Percentiles rank a stretch among this genome's conserved stretches.
Evolutionary conservation across 2,888 invertebrate genomes (phyloP).

Genomic region (Lepidocyrtoides sp.): DNA sequence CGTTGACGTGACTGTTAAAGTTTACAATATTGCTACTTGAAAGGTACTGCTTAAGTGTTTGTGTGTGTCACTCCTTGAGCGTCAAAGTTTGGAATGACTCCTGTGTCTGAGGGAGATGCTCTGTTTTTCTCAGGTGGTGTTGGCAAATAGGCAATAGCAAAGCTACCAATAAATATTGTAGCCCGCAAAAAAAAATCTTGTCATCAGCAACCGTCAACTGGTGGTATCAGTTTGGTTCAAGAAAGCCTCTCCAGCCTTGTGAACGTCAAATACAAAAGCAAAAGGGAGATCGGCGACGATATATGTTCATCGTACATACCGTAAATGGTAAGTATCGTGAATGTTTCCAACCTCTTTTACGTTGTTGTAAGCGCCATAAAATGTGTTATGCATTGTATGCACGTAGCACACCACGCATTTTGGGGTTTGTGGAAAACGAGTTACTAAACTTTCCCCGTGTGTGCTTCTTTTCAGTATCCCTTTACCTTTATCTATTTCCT

Average conservation of each 20-base stretch:
- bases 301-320: neutral
- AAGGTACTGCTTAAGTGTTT: neutral
- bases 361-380: too few relatives aligned
- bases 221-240: neutral
- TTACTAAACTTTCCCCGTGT: too few relatives aligned
- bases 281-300: constrained; percentile 18
- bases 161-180: neutral
- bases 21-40: neutral
- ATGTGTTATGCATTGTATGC: too few relatives aligned
- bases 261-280: neutral
- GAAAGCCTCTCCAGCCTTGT: neutral
- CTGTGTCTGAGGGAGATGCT: neutral
- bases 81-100: constrained; percentile 61
- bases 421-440: too few relatives aligned
- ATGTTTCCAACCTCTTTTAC: neutral
- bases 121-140: constrained; percentile 36
- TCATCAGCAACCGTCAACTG: constrained; percentile 17
- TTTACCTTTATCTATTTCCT: too few relatives aligned
- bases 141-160: neutral
- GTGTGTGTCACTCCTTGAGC: constrained; percentile 32
- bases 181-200: neutral
- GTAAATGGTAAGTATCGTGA: neutral
- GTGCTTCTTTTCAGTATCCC: too few relatives aligned
- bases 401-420: too few relatives aligned
- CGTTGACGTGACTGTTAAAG: neutral